Conservation (phyloP, 2,797 vertebrate genomes). For the Fistularia tabacaria region DNA sequence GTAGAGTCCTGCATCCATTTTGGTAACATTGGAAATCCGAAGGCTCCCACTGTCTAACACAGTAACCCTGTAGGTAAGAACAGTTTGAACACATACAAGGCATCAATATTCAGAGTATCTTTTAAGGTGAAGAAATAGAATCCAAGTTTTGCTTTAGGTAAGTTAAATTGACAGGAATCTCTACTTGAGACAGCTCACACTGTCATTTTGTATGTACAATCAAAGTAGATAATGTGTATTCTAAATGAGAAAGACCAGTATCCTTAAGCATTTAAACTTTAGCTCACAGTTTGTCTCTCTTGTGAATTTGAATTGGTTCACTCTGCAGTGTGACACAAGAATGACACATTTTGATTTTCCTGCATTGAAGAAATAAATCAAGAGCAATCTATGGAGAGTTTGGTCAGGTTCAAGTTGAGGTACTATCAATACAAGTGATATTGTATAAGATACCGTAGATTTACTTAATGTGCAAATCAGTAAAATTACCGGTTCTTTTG, state of each 20-base stretch:
- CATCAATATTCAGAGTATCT: not conserved
- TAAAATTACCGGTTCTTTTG: no score
- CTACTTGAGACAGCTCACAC: not conserved
- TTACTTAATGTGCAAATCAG: no score
- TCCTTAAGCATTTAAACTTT: constrained; percentile 42
- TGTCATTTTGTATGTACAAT: constrained; percentile 13
- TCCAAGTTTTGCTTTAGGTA: constrained; percentile 5
- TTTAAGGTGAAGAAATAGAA: not conserved
- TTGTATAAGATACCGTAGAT: no score
- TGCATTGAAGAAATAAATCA: constrained; percentile 21
- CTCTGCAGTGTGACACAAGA: constrained; percentile 21
- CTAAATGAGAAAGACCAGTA: constrained; percentile 29
- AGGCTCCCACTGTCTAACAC: constrained; percentile 90
- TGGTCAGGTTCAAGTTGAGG: constrained; percentile 10
- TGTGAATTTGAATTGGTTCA: constrained; percentile 43
- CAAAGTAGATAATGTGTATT: constrained; percentile 18
- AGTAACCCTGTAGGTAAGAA: constrained; percentile 74
- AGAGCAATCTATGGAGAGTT: constrained; percentile 5
- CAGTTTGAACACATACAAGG: not conserved
- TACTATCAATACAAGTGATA: constrained; percentile 1
- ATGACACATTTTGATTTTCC: constrained; percentile 34
- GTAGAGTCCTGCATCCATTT: constrained; percentile 87
- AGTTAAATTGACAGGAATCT: constrained; percentile 10
- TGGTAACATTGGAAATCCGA: constrained; percentile 86
- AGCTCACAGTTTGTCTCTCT: constrained; percentile 34